Evolutionary conservation across 2,888 invertebrate species (phyloP), one percentile per base, ranked within the genome.

Genomic region (Apoda limacodes): DNA sequence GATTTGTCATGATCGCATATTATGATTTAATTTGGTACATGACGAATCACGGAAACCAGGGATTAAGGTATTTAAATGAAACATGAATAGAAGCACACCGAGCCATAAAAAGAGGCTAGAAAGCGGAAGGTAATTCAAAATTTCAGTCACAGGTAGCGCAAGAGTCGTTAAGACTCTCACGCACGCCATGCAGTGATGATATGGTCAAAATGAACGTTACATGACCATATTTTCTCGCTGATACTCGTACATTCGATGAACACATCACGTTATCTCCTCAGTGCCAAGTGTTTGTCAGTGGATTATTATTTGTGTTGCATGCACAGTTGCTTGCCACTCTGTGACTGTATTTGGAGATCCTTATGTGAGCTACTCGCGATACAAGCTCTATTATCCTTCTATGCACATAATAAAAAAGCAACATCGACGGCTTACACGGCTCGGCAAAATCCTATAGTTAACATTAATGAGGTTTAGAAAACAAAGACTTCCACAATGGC

Each of bases 71-170:
- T 30, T 13, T 44, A 50, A 45, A 48, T 46, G 55, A 46, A 61
- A 67, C 63, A 68, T 59, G 56, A 59, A 67, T 59, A 54, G 46
- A 72, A 75, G 75, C 76, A 78, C 80, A 82, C 71, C 65, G 70
- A 81, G 72, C 70, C 74, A 72, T 71, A 64, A 61, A 67, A 60
- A 66, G 52, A 69, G 67, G 72, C 68, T 60, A 62, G 58, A 66
- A 71, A 75, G 71, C 74, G 59, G 58, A 64, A 71, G 69, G 69
- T 71, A 62, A 59, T 60, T 67, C 61, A 65, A 74, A 75, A 70
- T 63, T 62, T 66, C 72, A 76, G 74, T 76, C 75, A 75, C 76
- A 76, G 72, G 59, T 54, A 42, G 40, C 39, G 34, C 42, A 31
- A n/a, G n/a, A n/a, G n/a, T n/a, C n/a, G n/a, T n/a, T n/a, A n/a